Conservation (phyloP, 2,888 invertebrate species). For the Erebia aethiops region DNA sequence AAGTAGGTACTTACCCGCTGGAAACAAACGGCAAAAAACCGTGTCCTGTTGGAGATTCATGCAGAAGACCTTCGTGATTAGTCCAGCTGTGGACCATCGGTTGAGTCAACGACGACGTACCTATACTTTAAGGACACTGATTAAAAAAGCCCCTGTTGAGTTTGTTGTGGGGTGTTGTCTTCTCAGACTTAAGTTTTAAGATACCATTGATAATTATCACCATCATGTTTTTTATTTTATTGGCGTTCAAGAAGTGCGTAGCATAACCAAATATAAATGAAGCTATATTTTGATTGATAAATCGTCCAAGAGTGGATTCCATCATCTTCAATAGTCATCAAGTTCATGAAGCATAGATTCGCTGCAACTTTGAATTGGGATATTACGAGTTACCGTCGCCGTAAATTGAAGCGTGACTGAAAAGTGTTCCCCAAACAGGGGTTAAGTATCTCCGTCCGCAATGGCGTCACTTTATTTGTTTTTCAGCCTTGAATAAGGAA, state of each 20-base stretch:
- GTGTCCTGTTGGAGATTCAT: background rate
- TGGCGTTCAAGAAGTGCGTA: too few relatives aligned
- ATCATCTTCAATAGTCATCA: background rate
- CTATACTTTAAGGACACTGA: too few relatives aligned
- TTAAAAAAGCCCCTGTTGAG: too few relatives aligned
- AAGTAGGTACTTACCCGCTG: background rate
- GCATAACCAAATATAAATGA: too few relatives aligned
- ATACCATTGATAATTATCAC: too few relatives aligned
- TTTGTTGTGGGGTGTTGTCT: too few relatives aligned
- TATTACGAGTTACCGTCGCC: background rate
- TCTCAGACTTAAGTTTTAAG: too few relatives aligned
- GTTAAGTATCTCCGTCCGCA: conserved; percentile 16
- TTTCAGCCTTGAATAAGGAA: conserved; percentile 34
- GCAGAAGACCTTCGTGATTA: background rate
- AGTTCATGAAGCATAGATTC: background rate
- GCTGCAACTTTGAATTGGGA: background rate
- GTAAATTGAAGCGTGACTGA: conserved; percentile 6
- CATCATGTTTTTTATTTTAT: too few relatives aligned
- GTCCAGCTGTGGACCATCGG: background rate
- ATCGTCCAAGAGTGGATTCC: too few relatives aligned
- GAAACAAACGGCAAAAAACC: background rate
- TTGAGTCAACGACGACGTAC: background rate
- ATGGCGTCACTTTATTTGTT: conserved; percentile 37
- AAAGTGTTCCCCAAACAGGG: conserved; percentile 24
- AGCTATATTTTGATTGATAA: too few relatives aligned